Conservation (phyloP, 1,140 invertebrate genomes). For the Drosophila serrata region DNA sequence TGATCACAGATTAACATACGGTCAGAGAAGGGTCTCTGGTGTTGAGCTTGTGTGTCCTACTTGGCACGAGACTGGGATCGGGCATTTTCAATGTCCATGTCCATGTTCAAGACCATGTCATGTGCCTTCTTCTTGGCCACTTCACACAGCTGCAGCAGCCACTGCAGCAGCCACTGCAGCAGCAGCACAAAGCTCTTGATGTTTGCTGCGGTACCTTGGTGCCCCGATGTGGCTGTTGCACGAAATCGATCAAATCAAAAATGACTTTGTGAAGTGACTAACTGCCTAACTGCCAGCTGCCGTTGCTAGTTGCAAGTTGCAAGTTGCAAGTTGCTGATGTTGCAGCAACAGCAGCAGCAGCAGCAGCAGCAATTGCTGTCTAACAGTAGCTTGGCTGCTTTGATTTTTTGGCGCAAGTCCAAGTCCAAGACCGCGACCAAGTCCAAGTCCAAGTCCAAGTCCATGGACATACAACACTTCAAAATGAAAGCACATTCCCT, state of each 20-base stretch:
- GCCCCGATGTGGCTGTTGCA: constrained; percentile 57
- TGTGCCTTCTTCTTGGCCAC: constrained; percentile 69
- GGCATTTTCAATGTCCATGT: constrained; percentile 66
- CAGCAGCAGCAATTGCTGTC: constrained; percentile 45
- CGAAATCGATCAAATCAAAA: constrained; percentile 84
- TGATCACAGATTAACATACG: constrained; percentile 81
- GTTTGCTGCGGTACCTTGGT: constrained; percentile 30
- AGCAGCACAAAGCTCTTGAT: constrained; percentile 28
- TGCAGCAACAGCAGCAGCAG: constrained; percentile 15
- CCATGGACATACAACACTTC: constrained; percentile 78
- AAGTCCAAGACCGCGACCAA: constrained; percentile 38
- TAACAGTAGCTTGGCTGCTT: constrained; percentile 70
- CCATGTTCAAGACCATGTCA: constrained; percentile 80
- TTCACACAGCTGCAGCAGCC: constrained; percentile 63
- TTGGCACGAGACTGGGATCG: constrained; percentile 48
- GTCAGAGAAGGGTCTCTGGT: constrained; percentile 68
- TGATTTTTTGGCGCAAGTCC: constrained; percentile 57
- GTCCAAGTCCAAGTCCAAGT: constrained; percentile 49
- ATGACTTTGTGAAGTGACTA: constrained; percentile 84
- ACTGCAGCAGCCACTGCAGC: constrained; percentile 3
- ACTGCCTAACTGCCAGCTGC: constrained; percentile 80
- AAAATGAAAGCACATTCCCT: constrained; percentile 84
- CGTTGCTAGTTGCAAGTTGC: constrained; percentile 60
- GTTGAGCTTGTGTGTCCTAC: constrained; percentile 63
- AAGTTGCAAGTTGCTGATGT: constrained; percentile 44